Evolutionary conservation across 2,113 vertebrate genomes (phyloP), one percentile per base, ranked within the genome.

Genomic region (Chaenocephalus aceratus): DNA sequence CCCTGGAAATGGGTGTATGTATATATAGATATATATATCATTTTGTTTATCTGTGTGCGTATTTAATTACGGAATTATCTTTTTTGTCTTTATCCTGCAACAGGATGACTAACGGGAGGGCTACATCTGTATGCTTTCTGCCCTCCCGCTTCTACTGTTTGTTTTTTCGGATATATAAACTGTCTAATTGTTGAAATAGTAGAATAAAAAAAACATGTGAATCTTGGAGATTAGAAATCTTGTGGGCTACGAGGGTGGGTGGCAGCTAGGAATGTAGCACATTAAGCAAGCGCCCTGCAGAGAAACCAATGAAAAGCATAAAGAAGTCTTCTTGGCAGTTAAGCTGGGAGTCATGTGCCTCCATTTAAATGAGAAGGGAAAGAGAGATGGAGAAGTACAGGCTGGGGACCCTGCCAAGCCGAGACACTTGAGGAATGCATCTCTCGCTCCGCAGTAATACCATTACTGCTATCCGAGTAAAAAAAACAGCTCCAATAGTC

Each of bases 341-440:
- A 84, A 64, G 53, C 73, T 5, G 16, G 15, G 84, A 91, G 86
- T 94, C 91, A 92, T 89, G 89, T 88, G 91, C 88, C 88, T 91
- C 83, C 83, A 72, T 91, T 92, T 91, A 90, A 91, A 92, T 77
- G 88, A 89, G 86, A 77, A 66, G 65, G 85, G 67, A 82, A 90
- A 62, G 83, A 61, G 78, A 71, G 76, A 53, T 52, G 78, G 72
- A 86, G 76, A 44, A 78, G 72, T 57, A 45, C 61, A 88, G 73
- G 79, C 71, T 21, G 77, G 74, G 80, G 86, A 77, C 49, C 5
- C 71, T 70, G 93, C 91, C 88, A 89, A 83, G 82, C 88, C 75
- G 3, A 91, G 88, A 89, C 83, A 79, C 92, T 92, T 90, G 79
- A 93, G 90, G 93, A 93, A 92, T 91, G 91, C 88, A 49, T 48